Evolutionary conservation across 2,797 vertebrate genomes (phyloP).

Genomic region (Petrocephalus schoutedeni): DNA sequence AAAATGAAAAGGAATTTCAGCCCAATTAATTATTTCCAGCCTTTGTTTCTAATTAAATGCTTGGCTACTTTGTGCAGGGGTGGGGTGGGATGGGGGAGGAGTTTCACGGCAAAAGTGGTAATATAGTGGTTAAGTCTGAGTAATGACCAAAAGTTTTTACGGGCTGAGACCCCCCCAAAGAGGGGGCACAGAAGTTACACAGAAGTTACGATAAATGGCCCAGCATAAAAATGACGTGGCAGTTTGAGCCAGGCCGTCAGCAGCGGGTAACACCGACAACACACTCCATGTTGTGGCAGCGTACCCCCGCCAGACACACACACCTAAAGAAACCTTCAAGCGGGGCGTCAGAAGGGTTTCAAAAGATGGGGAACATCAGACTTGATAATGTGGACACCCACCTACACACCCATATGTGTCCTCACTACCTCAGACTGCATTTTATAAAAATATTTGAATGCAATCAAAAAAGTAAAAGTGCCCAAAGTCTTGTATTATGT

Average conservation of each 20-base stretch:
- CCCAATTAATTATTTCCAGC: constrained; percentile 69
- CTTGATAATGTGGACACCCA: background rate
- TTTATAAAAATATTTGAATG: no score
- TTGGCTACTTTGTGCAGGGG: constrained; percentile 54
- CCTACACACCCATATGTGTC: background rate
- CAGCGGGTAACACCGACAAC: background rate
- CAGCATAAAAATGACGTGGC: background rate
- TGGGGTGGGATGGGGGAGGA: background rate
- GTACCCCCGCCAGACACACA: background rate
- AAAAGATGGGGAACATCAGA: background rate
- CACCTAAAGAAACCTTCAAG: background rate
- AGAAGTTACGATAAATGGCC: background rate
- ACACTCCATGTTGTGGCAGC: background rate
- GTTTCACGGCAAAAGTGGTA: background rate
- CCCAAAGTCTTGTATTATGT: no score
- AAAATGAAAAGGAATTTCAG: constrained; percentile 47
- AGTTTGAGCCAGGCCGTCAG: background rate
- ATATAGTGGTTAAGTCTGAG: background rate
- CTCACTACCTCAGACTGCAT: no score
- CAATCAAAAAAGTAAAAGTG: no score
- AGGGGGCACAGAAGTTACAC: constrained; percentile 8
- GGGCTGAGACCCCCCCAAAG: background rate
- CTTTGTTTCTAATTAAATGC: constrained; percentile 75
- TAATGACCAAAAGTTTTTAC: constrained; percentile 4
- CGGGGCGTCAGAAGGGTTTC: background rate